Evolutionary conservation across 2,888 invertebrate genomes (phyloP).

Genomic region (Amphipyra tragopoginis): DNA sequence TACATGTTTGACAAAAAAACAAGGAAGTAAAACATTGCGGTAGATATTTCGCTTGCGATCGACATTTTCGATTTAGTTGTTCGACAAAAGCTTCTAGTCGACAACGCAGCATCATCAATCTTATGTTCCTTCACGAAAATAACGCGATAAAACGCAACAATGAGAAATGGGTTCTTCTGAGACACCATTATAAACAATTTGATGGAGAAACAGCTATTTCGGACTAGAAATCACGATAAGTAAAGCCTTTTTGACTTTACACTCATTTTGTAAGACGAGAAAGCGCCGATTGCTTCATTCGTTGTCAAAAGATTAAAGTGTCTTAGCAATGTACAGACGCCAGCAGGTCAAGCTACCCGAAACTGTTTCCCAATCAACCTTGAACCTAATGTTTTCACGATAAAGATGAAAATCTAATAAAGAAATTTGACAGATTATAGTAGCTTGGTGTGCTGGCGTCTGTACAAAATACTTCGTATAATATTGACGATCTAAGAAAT

Average conservation of each 20-base stretch:
- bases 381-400: too few species aligned
- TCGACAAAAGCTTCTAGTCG: slow-evolving; percentile 46
- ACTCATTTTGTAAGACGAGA: not conserved
- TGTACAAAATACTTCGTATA: too few species aligned
- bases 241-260: slow-evolving; percentile 1
- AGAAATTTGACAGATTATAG: too few species aligned
- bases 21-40: slow-evolving; percentile 30
- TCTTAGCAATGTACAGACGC: too few species aligned
- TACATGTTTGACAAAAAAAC: slow-evolving; percentile 8
- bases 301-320: too few species aligned
- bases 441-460: too few species aligned
- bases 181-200: slow-evolving; percentile 40
- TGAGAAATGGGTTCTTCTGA: slow-evolving; percentile 49
- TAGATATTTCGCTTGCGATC: slow-evolving; percentile 35
- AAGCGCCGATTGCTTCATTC: too few species aligned
- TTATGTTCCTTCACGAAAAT: slow-evolving; percentile 51
- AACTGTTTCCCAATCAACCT: too few species aligned
- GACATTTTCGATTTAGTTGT: slow-evolving; percentile 63
- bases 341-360: too few species aligned
- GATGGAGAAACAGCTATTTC: slow-evolving; percentile 19
- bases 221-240: slow-evolving; percentile 6
- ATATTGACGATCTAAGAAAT: too few species aligned
- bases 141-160: slow-evolving; percentile 51
- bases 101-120: slow-evolving; percentile 59
- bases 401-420: too few species aligned